Percentiles rank a stretch among this genome's conserved stretches.
phyloP scores from a whole-genome alignment of 2,113 vertebrate genomes.

The zebrafish (Danio rerio) region GRCz12tu NC_133187.1:5110001-5110500 shows the following conservation, averaged over 20 bases:
- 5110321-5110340: slow-evolving; percentile 67
- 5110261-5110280: slow-evolving; percentile 37
- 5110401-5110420: slow-evolving; percentile 66
- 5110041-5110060: slow-evolving; percentile 88
- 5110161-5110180: slow-evolving; percentile 67
- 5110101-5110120: slow-evolving; percentile 90
- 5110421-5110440: slow-evolving; percentile 68
- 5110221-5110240: slow-evolving; percentile 56
- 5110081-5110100: slow-evolving; percentile 87
- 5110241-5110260: slow-evolving; percentile 56
- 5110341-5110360: slow-evolving; percentile 60
- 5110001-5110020: slow-evolving; percentile 92
- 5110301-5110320: slow-evolving; percentile 51
- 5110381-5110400: slow-evolving; percentile 60
- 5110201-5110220: slow-evolving; percentile 7
- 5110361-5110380: slow-evolving; percentile 60
- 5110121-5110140: slow-evolving; percentile 76
- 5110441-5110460: slow-evolving; percentile 66
- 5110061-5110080: slow-evolving; percentile 91
- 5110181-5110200: slow-evolving; percentile 61
- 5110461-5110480: slow-evolving; percentile 62
- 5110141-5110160: slow-evolving; percentile 72
- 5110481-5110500: background rate
- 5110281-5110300: slow-evolving; percentile 51
- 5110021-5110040: slow-evolving; percentile 90